Base-by-base conservation (phyloP, 2,797 vertebrate species). In the Lophura swinhoii region DNA sequence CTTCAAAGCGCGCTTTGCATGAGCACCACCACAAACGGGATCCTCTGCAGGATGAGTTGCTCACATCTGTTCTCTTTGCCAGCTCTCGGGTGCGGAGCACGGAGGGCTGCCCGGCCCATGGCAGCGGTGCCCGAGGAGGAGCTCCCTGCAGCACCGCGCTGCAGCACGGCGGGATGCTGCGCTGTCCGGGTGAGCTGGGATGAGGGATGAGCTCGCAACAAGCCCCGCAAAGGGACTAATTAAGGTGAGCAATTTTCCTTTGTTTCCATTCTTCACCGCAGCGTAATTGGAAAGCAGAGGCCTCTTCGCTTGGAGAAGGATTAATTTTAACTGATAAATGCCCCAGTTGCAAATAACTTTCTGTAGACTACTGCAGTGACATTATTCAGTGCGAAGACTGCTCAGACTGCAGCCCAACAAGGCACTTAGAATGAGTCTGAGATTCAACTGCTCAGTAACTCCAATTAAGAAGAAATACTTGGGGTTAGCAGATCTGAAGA, bases 231-330 rank as follows among this genome's bases (percentile, higher is more conserved):
- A 21, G 96, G 93, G 90, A 90, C 81, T 96, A 59, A 95, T 94
- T 88, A 96, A 72, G 76, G 83, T 59, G 70, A 94, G 83, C 44
- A 35, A 56, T 81, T 78, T 63, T 3, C 85, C 63, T 55, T 55
- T 67, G 79, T 84, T 80, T 63, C 79, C 43, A 60, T 90, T 87
- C 59, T 88, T 94, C 79, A 51, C 59, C 2, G 76, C 85, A 75
- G 73, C 59, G 55, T 94, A 91, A 94, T 87, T 88, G 92, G 92
- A 84, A 92, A 55, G 83, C 90, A 87, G 87, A 93, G 85, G 55
- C 70, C 11, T 33, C 78, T 86, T 41, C 73, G 39, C n/a, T 76
- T 18, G 43, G 48, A 18, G 63, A 58, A 86, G 70, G 79, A 88
- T 91, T 62, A 51, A 86, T 86, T 84, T 75, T 7, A 44, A 17